phyloP scores from a whole-genome alignment of 2,797 vertebrate genomes.

The Myripristis murdjan region DNA sequence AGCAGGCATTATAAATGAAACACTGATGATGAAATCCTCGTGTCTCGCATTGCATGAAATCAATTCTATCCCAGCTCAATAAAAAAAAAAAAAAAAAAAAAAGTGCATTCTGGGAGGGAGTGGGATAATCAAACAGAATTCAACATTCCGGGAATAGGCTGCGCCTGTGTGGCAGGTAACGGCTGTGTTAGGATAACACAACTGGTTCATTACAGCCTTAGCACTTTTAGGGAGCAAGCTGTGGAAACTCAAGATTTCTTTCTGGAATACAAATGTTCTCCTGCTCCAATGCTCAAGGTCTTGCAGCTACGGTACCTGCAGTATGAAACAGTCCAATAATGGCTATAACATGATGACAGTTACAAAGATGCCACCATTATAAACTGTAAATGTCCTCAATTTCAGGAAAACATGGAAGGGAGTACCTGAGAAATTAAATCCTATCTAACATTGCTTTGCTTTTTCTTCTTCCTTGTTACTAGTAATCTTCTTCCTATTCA shows the following conservation, averaged over 20 bases:
- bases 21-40: constrained; percentile 6
- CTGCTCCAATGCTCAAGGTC: constrained; percentile 3
- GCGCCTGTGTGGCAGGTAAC: background rate
- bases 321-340: background rate
- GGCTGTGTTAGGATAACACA: background rate
- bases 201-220: background rate
- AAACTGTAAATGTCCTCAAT: too few relatives aligned
- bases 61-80: background rate
- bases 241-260: background rate
- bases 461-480: too few relatives aligned
- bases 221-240: background rate
- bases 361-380: too few relatives aligned
- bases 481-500: too few relatives aligned
- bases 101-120: too few relatives aligned
- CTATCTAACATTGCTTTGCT: too few relatives aligned
- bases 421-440: too few relatives aligned
- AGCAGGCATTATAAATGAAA: constrained; percentile 22
- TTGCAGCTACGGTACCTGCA: background rate
- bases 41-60: constrained; percentile 9
- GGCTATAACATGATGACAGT: too few relatives aligned
- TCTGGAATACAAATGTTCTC: background rate
- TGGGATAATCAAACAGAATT: constrained; percentile 16
- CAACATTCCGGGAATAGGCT: background rate
- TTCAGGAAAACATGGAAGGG: too few relatives aligned
- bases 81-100: constrained; percentile 4